Evolutionary conservation across 2,113 vertebrate genomes (phyloP).

Genomic region (Candoia aspera): DNA sequence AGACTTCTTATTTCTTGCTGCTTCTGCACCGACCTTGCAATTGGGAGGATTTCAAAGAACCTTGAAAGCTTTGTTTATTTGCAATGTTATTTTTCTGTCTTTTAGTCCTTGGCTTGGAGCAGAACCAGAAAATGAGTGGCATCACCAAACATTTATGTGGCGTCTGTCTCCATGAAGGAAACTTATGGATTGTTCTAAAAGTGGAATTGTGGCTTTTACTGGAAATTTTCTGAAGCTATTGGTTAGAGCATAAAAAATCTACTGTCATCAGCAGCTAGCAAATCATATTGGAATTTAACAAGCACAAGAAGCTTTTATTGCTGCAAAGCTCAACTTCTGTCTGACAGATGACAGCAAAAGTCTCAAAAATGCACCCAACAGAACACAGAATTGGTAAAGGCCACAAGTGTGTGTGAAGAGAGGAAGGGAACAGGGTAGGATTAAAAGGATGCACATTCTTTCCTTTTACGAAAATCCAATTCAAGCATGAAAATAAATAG

Average conservation of each 20-base stretch:
- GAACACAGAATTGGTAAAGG: not conserved
- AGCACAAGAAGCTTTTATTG: conserved; percentile 1
- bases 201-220: not conserved
- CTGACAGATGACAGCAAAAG: conserved; percentile 13
- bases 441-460: not conserved
- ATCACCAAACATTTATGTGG: not conserved
- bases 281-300: not conserved
- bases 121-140: not conserved
- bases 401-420: not conserved
- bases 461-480: conserved; percentile 3
- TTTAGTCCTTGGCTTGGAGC: not conserved
- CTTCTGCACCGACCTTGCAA: not conserved
- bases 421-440: not conserved
- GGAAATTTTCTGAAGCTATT: conserved; percentile 5
- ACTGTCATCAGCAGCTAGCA: not conserved
- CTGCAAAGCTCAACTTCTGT: not conserved
- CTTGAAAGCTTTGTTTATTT: not conserved
- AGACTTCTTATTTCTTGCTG: not conserved
- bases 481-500: not conserved
- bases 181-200: not conserved
- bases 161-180: not conserved
- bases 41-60: not conserved
- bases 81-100: not conserved
- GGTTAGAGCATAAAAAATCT: not conserved
- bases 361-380: not conserved